phyloP scores from a whole-genome alignment of 1,140 invertebrate genomes.

The Drosophila watanabei region DNA sequence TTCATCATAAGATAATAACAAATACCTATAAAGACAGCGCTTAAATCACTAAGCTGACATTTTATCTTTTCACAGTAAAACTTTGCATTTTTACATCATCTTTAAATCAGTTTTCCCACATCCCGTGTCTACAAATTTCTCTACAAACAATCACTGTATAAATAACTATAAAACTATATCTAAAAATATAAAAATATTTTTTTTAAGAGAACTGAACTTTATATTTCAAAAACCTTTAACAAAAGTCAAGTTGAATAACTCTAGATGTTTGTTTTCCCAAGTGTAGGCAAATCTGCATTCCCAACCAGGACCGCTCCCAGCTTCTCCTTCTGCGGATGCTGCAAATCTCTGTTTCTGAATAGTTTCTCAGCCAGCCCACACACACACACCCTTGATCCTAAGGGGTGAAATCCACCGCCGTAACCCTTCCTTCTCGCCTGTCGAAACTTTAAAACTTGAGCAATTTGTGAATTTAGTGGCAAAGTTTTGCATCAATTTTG shows the following conservation, averaged over 20 bases:
- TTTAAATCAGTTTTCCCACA: neutral
- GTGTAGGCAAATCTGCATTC: conserved; percentile 60
- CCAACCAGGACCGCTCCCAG: conserved; percentile 25
- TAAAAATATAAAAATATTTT: too few species aligned
- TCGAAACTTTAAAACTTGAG: conserved; percentile 79
- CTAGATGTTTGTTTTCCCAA: neutral
- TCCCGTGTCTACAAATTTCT: neutral
- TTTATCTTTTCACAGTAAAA: too few species aligned
- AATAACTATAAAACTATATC: neutral
- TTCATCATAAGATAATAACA: too few species aligned
- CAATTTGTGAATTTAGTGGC: conserved; percentile 81
- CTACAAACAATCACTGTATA: neutral
- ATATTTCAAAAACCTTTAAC: neutral
- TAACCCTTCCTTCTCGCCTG: conserved; percentile 26
- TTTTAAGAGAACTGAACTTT: too few species aligned
- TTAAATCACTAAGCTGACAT: too few species aligned
- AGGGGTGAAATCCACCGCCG: conserved; percentile 8
- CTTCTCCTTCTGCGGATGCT: conserved; percentile 6
- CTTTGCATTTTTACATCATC: neutral
- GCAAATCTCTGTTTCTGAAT: conserved; percentile 81
- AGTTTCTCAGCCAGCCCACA: conserved; percentile 58
- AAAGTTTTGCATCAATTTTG: conserved; percentile 74
- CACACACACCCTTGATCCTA: conserved; percentile 34
- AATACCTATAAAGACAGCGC: neutral
- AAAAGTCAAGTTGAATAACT: neutral